Evolutionary conservation across 1,140 invertebrate genomes (phyloP).

Genomic region (Drosophila subobscura): DNA sequence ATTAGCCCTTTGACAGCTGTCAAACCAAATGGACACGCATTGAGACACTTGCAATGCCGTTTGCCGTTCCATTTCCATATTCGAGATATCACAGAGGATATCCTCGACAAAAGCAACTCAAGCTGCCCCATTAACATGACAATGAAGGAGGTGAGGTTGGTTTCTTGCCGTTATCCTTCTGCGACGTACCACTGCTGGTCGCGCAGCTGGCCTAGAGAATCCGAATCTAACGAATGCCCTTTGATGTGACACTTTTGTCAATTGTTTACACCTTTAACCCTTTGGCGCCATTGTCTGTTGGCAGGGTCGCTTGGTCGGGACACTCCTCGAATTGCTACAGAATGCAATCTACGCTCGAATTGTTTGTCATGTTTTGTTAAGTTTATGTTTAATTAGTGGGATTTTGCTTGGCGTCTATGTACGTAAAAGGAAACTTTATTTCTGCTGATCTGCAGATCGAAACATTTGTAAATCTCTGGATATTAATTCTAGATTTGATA

Average conservation of each 20-base stretch:
- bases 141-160: constrained; percentile 19
- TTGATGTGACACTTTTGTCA: constrained; percentile 81
- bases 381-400: constrained; percentile 75
- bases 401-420: constrained; percentile 73
- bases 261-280: constrained; percentile 83
- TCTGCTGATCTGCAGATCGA: no score
- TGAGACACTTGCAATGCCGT: constrained; percentile 52
- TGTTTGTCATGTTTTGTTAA: constrained; percentile 66
- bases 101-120: constrained; percentile 2
- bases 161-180: constrained; percentile 43
- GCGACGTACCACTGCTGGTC: constrained; percentile 21
- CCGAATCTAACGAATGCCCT: background rate
- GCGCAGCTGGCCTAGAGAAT: constrained; percentile 61
- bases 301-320: constrained; percentile 37
- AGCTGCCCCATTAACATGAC: constrained; percentile 62
- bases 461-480: background rate
- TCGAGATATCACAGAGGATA: background rate
- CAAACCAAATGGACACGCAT: constrained; percentile 52
- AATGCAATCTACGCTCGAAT: constrained; percentile 57
- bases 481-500: background rate
- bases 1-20: constrained; percentile 79
- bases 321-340: constrained; percentile 6
- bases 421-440: background rate
- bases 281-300: constrained; percentile 62
- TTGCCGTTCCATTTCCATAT: constrained; percentile 2